These are phyloP conservation scores for Neoaliturus tenellus DNA, from an alignment of 2,888 invertebrate species.

Conservation along the genomic window DNA sequence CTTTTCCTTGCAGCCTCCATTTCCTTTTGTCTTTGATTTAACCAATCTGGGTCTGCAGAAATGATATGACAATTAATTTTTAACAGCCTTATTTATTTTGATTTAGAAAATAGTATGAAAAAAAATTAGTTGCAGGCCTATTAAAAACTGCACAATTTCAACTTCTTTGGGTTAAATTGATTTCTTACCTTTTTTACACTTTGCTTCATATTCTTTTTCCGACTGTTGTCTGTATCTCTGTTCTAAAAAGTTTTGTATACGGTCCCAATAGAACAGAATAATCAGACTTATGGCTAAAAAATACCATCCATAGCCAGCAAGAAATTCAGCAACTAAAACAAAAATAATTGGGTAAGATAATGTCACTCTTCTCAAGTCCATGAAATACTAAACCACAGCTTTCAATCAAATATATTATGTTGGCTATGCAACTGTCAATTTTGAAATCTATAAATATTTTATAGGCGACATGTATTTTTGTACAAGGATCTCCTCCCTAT, in stretches of 20 bases:
- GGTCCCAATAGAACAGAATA: conserved; percentile 53
- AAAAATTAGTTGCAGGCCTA: too few species aligned
- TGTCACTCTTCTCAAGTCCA: too few species aligned
- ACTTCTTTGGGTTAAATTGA: not conserved
- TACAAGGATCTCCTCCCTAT: too few species aligned
- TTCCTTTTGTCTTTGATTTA: conserved; percentile 69
- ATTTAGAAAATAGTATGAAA: too few species aligned
- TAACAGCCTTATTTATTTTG: not conserved
- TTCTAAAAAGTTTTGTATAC: conserved; percentile 56
- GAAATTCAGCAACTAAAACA: conserved; percentile 53
- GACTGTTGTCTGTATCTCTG: conserved; percentile 55
- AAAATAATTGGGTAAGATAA: not conserved
- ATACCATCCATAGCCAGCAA: conserved; percentile 59
- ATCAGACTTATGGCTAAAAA: conserved; percentile 47
- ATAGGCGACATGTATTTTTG: too few species aligned
- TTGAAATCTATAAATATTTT: not conserved
- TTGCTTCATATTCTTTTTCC: conserved; percentile 71
- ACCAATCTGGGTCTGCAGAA: conserved; percentile 72
- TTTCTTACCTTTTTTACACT: conserved; percentile 73
- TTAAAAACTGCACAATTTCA: not conserved
- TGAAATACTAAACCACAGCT: too few species aligned
- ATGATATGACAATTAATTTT: not conserved
- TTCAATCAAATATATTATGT: too few species aligned
- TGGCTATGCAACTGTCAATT: not conserved
- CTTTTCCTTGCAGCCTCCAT: conserved; percentile 71